Conservation (phyloP, 2,797 vertebrate species). For the Miichthys miiuy region DNA sequence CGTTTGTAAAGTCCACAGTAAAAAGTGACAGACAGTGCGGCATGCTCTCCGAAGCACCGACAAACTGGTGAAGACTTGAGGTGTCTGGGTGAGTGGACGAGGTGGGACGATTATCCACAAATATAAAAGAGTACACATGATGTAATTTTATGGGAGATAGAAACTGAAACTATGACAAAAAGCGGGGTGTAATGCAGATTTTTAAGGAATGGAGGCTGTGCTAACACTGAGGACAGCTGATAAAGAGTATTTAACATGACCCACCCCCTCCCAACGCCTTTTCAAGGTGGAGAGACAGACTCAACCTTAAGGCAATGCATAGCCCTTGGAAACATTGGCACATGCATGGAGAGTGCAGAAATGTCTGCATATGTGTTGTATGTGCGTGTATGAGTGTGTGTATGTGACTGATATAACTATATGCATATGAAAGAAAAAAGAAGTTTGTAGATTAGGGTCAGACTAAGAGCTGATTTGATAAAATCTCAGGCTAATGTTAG, state of each 20-base stretch:
- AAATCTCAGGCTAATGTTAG: neutral
- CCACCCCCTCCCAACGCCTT: conserved; percentile 26
- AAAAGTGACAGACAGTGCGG: conserved; percentile 62
- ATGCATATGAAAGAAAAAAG: conserved; percentile 18
- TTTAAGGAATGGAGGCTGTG: conserved; percentile 42
- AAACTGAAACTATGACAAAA: conserved; percentile 9
- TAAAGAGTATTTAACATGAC: conserved; percentile 37
- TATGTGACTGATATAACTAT: conserved; percentile 11
- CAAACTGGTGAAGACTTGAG: conserved; percentile 60
- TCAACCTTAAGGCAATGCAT: conserved; percentile 84
- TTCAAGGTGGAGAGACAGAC: conserved; percentile 66
- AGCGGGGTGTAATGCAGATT: conserved; percentile 2
- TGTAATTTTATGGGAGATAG: neutral
- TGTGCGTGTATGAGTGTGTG: conserved; percentile 3
- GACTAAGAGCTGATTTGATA: neutral
- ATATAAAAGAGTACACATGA: conserved; percentile 22
- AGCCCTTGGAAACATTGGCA: conserved; percentile 86
- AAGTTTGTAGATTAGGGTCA: conserved; percentile 7
- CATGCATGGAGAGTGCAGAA: conserved; percentile 78
- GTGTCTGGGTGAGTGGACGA: conserved; percentile 35
- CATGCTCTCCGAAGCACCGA: conserved; percentile 72
- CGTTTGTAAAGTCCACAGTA: conserved; percentile 61
- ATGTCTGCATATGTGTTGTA: conserved; percentile 53
- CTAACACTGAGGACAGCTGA: conserved; percentile 37
- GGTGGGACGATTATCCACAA: conserved; percentile 28